Percentiles rank a stretch among this genome's conserved stretches.
Conservation (phyloP, 2,888 invertebrate species). For the Anoncus sp. region DNA sequence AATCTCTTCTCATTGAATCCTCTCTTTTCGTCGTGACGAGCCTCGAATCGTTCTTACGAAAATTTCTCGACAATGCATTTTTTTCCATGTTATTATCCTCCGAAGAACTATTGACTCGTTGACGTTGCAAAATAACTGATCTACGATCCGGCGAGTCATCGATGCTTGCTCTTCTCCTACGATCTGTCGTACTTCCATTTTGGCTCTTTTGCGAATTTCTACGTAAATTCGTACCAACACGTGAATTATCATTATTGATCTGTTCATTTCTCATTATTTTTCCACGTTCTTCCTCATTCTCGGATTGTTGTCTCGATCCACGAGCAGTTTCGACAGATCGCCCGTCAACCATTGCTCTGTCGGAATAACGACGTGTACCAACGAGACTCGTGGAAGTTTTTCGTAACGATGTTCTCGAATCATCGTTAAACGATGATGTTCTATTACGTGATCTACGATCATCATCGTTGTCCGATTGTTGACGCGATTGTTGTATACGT, state of each 20-base stretch:
- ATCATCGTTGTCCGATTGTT: constrained; percentile 59
- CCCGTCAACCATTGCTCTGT: constrained; percentile 20
- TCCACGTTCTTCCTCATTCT: constrained; percentile 60
- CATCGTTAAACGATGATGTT: constrained; percentile 65
- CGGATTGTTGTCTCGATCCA: constrained; percentile 57
- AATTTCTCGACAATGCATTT: neutral
- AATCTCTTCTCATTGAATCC: constrained; percentile 54
- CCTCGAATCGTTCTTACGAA: constrained; percentile 35
- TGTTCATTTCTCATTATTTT: neutral
- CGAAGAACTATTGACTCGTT: constrained; percentile 77
- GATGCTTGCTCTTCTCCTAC: constrained; percentile 71
- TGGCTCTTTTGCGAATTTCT: constrained; percentile 46
- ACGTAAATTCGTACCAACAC: constrained; percentile 40
- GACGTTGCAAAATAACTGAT: constrained; percentile 54
- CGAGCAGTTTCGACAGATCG: constrained; percentile 46
- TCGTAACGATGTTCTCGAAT: constrained; percentile 52
- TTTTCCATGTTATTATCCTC: constrained; percentile 75
- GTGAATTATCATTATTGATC: neutral
- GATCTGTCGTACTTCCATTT: constrained; percentile 59
- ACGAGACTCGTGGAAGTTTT: constrained; percentile 11
- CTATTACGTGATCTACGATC: constrained; percentile 51
- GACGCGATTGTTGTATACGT: constrained; percentile 61
- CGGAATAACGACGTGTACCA: constrained; percentile 42
- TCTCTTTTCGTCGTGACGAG: constrained; percentile 1
- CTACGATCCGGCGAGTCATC: constrained; percentile 74